Evolutionary conservation across 2,888 invertebrate species (phyloP), one percentile per base, ranked within the genome.

Genomic region (Auanema sp.): DNA sequence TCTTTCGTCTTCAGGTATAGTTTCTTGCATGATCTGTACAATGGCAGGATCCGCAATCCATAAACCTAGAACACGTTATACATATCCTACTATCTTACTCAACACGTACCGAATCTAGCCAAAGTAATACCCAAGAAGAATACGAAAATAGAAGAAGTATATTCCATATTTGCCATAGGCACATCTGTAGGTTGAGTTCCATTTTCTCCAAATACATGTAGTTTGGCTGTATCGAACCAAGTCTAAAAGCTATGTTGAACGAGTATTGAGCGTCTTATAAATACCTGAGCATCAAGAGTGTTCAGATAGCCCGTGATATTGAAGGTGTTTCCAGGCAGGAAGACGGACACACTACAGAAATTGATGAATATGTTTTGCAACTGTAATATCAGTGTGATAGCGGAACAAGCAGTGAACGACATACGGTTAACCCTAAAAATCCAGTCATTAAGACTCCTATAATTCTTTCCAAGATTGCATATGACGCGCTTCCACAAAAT

Each of bases 41-140:
- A 80, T 80, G 5, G 79, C 67, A 0, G 78, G 75, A 49, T 80
- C 80, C 2, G 78, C 76, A 14, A 80, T 65, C 80, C 80, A 80
- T 11, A 80, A 68, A 12, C 80, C 77, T 65, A 40, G 11, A 70
- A 68, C 3, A 21, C 33, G 14, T 24, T 11, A 54, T 18, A 55
- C 16, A 24, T 14, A 44, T 3, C 16, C 18, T 16, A n/a, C n/a
- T n/a, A n/a, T n/a, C n/a, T n/a, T n/a, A n/a, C n/a, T n/a, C n/a
- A 16, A 62, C 33, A 24, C 12, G 63, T 24, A 68, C 69, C 74
- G 44, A 68, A 75, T 47, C 80, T 56, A 1, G 80, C 79, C 2
- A 68, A 44, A 2, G 74, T 79, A 57, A 80, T 76, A 18, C 80
- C 80, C n/a, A 72, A n/a, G 58, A 80, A 80, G 66, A 79, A 80